phyloP scores from a whole-genome alignment of 2,113 vertebrate species.

The Phycodurus eques region DNA sequence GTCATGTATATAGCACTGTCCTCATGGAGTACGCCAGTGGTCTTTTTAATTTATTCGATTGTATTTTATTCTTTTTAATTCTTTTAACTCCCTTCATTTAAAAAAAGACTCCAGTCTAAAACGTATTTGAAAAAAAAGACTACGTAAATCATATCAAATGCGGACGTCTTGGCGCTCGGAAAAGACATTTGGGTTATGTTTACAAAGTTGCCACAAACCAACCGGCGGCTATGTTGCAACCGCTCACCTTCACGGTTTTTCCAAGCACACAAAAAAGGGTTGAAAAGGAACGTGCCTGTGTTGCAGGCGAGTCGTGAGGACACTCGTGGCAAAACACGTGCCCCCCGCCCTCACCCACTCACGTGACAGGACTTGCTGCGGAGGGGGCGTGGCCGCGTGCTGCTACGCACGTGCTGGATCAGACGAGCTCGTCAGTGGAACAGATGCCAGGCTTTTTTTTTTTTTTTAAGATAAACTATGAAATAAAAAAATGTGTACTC shows the following conservation, averaged over 20 bases:
- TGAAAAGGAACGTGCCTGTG: background rate
- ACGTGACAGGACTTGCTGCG: constrained; percentile 55
- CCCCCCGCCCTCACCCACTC: constrained; percentile 30
- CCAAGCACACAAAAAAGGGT: background rate
- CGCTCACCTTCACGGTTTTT: background rate
- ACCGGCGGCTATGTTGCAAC: background rate
- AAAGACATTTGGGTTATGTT: background rate
- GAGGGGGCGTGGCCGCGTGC: constrained; percentile 12
- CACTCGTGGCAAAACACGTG: constrained; percentile 67
- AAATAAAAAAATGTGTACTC: background rate
- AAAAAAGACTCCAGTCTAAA: background rate
- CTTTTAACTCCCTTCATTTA: background rate
- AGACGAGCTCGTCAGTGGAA: background rate
- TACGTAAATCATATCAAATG: background rate
- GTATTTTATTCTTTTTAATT: background rate
- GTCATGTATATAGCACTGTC: background rate
- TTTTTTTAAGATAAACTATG: background rate
- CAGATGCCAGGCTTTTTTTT: background rate
- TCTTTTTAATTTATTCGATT: background rate
- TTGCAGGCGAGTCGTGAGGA: background rate
- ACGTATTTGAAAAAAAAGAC: background rate
- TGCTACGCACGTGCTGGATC: background rate
- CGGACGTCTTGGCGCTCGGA: background rate
- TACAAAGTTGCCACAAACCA: background rate
- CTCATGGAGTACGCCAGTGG: background rate